Evolutionary conservation across 1,140 invertebrate genomes (phyloP).

Genomic region (Hormaphis cornu): DNA sequence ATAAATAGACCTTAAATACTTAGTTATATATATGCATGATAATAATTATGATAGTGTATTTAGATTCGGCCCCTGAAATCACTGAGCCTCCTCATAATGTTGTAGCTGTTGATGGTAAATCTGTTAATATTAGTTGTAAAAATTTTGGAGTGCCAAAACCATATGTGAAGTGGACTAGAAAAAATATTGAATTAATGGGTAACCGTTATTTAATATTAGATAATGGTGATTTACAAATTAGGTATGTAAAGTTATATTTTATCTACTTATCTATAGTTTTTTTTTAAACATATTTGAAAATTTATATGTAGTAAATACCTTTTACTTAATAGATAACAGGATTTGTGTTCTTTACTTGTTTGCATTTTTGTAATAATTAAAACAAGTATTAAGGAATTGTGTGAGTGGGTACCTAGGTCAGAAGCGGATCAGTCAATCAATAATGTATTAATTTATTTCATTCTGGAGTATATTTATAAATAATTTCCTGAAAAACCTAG

Average conservation of each 20-base stretch:
- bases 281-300: too few species aligned
- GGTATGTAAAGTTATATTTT: slow-evolving; percentile 36
- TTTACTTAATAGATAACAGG: too few species aligned
- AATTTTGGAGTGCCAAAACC: slow-evolving; percentile 95
- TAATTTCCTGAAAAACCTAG: too few species aligned
- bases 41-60: slow-evolving; percentile 34
- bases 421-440: too few species aligned
- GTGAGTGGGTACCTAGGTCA: too few species aligned
- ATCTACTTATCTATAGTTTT: too few species aligned
- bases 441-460: too few species aligned
- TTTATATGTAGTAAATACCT: too few species aligned
- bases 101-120: slow-evolving; percentile 71
- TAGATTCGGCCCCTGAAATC: slow-evolving; percentile 83
- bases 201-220: slow-evolving; percentile 62
- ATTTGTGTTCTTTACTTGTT: too few species aligned
- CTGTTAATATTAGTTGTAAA: slow-evolving; percentile 73
- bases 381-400: too few species aligned
- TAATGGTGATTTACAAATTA: slow-evolving; percentile 77
- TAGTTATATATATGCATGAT: not conserved
- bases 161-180: slow-evolving; percentile 83
- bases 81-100: slow-evolving; percentile 67
- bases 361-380: too few species aligned
- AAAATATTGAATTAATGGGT: slow-evolving; percentile 71
- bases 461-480: too few species aligned
- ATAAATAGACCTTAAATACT: not conserved